Conservation (phyloP, 2,113 vertebrate species). For the Elephantulus edwardii region DNA sequence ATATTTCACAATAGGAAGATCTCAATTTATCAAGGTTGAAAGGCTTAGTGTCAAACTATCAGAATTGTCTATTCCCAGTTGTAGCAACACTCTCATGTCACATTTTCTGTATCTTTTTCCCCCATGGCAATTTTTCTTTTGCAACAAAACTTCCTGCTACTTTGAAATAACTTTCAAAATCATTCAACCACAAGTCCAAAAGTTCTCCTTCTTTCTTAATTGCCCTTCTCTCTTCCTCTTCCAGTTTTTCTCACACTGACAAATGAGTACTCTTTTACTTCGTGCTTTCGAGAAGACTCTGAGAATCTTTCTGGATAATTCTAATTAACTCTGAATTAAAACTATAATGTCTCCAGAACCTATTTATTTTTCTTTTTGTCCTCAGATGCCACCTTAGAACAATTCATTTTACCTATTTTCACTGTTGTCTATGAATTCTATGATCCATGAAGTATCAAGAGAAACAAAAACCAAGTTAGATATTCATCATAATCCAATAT, state of each 20-base stretch:
- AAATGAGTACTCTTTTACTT: neutral
- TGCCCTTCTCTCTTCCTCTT: neutral
- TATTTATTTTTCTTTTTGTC: neutral
- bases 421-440: neutral
- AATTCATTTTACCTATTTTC: neutral
- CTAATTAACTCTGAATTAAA: neutral
- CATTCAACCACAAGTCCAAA: neutral
- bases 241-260: neutral
- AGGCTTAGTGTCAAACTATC: conserved; percentile 12
- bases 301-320: neutral
- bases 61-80: neutral
- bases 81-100: neutral
- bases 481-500: neutral
- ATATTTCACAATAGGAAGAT: conserved; percentile 35
- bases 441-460: neutral
- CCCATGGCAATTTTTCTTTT: neutral
- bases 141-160: neutral
- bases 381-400: neutral
- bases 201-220: neutral
- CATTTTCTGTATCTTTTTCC: neutral
- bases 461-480: neutral
- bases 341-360: neutral
- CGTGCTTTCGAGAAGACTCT: neutral
- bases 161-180: neutral
- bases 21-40: conserved; percentile 29